Conservation (phyloP, 2,888 invertebrate genomes). For the Leucophora obtusa region DNA sequence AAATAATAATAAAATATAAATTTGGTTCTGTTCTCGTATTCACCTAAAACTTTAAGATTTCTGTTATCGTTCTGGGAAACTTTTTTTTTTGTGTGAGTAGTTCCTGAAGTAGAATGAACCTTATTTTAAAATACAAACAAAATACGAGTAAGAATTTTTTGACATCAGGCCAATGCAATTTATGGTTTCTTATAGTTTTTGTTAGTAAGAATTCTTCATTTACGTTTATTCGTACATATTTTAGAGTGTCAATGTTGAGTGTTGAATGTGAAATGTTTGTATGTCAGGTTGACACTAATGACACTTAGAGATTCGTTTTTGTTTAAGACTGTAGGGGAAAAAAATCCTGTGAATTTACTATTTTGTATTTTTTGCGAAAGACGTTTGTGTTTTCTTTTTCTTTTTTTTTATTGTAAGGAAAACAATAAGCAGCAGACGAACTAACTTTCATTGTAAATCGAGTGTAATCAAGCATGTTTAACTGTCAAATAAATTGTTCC, state of each 20-base stretch:
- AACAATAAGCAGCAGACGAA: background rate
- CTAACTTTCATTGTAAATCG: constrained; percentile 28
- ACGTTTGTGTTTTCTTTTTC: background rate
- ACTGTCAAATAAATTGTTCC: constrained; percentile 65
- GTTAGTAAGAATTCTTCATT: constrained; percentile 29
- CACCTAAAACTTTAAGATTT: constrained; percentile 32
- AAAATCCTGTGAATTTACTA: constrained; percentile 25
- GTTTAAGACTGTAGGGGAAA: background rate
- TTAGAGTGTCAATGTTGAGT: constrained; percentile 62
- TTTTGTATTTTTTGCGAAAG: background rate
- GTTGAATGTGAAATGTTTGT: constrained; percentile 51
- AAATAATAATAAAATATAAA: background rate
- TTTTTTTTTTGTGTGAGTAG: background rate
- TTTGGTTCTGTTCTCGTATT: constrained; percentile 13
- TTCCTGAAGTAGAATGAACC: constrained; percentile 19
- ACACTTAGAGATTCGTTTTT: constrained; percentile 57
- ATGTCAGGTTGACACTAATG: constrained; percentile 62
- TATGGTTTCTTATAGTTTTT: constrained; percentile 3
- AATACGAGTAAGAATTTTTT: constrained; percentile 34
- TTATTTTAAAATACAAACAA: constrained; percentile 1
- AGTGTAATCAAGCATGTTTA: constrained; percentile 63
- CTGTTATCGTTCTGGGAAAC: constrained; percentile 56
- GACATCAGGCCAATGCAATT: constrained; percentile 52
- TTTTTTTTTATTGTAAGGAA: background rate
- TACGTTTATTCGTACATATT: constrained; percentile 29